Evolutionary conservation across 2,113 vertebrate species (phyloP).

Genomic region (Pollachius pollachius): DNA sequence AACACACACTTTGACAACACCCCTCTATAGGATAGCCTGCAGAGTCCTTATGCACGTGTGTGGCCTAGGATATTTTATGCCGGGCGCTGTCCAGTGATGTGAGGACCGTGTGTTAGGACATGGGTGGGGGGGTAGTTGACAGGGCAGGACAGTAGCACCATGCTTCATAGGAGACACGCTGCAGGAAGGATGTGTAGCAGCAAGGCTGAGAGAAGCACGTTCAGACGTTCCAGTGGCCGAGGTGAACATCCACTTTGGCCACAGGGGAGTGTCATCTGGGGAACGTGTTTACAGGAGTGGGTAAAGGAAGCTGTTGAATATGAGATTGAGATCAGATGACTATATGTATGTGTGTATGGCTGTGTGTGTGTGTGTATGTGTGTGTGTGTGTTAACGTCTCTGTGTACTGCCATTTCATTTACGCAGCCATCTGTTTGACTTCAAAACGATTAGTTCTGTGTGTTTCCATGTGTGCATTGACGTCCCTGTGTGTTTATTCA

Average conservation of each 20-base stretch:
- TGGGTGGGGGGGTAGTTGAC: neutral
- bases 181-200: slow-evolving; percentile 29
- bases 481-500: slow-evolving; percentile 30
- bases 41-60: slow-evolving; percentile 19
- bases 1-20: no score
- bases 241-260: slow-evolving; percentile 14
- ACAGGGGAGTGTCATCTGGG: slow-evolving; percentile 42
- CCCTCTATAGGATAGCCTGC: slow-evolving; percentile 6
- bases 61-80: neutral
- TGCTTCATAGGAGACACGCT: slow-evolving; percentile 8
- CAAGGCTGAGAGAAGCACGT: slow-evolving; percentile 22
- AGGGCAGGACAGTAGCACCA: slow-evolving; percentile 1
- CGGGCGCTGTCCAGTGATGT: slow-evolving; percentile 8
- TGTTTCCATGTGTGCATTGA: slow-evolving; percentile 3
- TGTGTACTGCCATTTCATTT: neutral
- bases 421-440: no score
- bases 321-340: neutral
- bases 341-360: neutral
- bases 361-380: slow-evolving; percentile 18
- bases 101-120: slow-evolving; percentile 18
- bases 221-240: slow-evolving; percentile 2
- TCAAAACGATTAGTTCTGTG: neutral
- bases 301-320: neutral
- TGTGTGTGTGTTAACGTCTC: neutral
- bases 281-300: slow-evolving; percentile 41